Evolutionary conservation across 2,888 invertebrate genomes (phyloP).

Genomic region (Cactoblastis cactorum): DNA sequence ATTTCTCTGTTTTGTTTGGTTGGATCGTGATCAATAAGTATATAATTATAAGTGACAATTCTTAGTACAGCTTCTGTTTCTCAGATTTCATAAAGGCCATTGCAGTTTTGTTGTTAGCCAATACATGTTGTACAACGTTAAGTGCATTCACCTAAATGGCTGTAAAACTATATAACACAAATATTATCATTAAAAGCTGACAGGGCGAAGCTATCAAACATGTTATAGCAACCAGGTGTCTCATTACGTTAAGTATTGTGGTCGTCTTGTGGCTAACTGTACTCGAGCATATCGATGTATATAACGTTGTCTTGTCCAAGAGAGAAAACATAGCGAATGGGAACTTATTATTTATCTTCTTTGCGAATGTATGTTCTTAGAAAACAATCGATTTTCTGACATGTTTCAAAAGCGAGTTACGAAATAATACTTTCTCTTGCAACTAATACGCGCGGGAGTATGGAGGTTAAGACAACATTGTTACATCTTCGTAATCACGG

Average conservation of each 20-base stretch:
- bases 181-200: background rate
- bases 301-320: background rate
- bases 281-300: background rate
- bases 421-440: slow-evolving; percentile 60
- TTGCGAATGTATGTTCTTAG: slow-evolving; percentile 26
- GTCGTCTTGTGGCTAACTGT: background rate
- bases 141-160: background rate
- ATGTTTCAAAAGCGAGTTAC: slow-evolving; percentile 58
- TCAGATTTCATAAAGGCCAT: background rate
- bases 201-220: background rate
- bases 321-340: background rate
- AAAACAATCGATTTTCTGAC: slow-evolving; percentile 51
- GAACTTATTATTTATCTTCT: slow-evolving; percentile 16
- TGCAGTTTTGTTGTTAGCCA: background rate
- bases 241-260: background rate
- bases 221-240: background rate
- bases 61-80: background rate
- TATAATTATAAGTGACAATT: background rate
- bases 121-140: background rate
- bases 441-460: slow-evolving; percentile 58
- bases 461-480: slow-evolving; percentile 75
- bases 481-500: slow-evolving; percentile 46
- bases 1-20: background rate
- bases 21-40: background rate
- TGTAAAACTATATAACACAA: background rate